A percentile compares a stretch with the other conserved stretches of the same genome.
Conservation (phyloP, 2,888 invertebrate genomes). For the Tenthredo distinguenda region DNA sequence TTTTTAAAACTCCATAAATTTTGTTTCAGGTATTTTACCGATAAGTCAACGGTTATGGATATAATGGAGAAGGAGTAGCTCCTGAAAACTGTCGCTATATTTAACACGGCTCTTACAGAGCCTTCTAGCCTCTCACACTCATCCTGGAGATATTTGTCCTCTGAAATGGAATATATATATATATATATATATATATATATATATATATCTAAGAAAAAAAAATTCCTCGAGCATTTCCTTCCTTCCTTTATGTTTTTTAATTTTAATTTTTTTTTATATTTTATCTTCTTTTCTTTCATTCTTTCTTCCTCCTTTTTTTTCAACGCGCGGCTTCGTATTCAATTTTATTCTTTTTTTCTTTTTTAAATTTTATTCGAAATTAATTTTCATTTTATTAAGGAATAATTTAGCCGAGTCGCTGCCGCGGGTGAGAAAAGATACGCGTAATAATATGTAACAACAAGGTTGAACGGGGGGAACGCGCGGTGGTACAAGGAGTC, state of each 20-base stretch:
- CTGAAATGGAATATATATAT: not conserved
- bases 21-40: not conserved
- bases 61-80: not conserved
- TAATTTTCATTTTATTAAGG: not conserved
- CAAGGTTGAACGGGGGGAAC: not conserved
- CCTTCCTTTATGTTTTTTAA: not conserved
- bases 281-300: not conserved
- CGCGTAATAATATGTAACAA: slow-evolving; percentile 17
- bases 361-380: not conserved
- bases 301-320: not conserved
- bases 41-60: not conserved
- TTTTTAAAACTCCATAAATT: not conserved
- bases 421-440: not conserved
- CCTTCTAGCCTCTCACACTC: not conserved
- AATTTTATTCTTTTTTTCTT: not conserved
- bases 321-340: too few species aligned
- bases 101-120: not conserved
- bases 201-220: too few species aligned
- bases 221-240: not conserved
- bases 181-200: not conserved
- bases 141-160: not conserved
- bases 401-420: not conserved
- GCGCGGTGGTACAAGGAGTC: not conserved
- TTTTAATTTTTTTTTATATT: not conserved
- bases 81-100: not conserved